Conservation (phyloP, 1,140 invertebrate genomes). For the Onthophagus taurus region DNA sequence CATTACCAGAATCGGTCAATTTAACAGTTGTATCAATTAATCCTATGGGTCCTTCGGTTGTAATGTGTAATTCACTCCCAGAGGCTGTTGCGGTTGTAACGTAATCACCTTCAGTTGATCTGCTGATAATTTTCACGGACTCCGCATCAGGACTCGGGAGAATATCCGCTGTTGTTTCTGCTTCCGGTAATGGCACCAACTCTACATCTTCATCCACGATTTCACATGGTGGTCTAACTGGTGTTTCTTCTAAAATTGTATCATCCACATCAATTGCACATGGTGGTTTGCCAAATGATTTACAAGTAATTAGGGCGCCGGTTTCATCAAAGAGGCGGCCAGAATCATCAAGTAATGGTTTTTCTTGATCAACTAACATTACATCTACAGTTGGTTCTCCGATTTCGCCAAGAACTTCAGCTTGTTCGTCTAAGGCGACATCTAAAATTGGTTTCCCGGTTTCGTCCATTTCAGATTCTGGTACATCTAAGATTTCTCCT, state of each 20-base stretch:
- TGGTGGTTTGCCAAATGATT: too few species aligned
- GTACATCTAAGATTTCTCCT: not conserved
- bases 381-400: not conserved
- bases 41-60: slow-evolving; percentile 29
- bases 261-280: not conserved
- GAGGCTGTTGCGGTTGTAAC: slow-evolving; percentile 26
- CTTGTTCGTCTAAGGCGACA: not conserved
- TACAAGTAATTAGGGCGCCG: too few species aligned
- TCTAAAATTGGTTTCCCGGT: not conserved
- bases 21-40: slow-evolving; percentile 24
- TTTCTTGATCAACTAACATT: not conserved
- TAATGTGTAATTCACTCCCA: slow-evolving; percentile 28
- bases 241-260: not conserved
- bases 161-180: not conserved
- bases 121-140: slow-evolving; percentile 15
- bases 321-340: too few species aligned
- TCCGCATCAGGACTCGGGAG: too few species aligned
- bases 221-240: not conserved
- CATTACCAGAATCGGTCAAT: slow-evolving; percentile 26
- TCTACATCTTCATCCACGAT: not conserved
- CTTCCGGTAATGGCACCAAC: too few species aligned
- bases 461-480: not conserved
- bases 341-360: too few species aligned
- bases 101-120: slow-evolving; percentile 19
- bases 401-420: not conserved